phyloP scores from a whole-genome alignment of 2,797 vertebrate species.

The Hozukius guyotensis region DNA sequence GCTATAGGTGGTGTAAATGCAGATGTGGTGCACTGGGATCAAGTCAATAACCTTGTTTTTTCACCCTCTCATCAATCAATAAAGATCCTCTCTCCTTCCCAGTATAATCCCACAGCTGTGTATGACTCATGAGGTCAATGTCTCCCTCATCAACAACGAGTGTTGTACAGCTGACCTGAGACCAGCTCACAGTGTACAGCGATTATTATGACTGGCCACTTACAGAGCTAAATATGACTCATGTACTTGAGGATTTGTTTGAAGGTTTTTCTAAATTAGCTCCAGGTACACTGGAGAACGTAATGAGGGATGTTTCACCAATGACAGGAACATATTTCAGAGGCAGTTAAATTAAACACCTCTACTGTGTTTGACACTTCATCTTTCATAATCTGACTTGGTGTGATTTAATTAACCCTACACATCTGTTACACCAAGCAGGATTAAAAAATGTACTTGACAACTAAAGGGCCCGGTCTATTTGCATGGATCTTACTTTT shows the following conservation, averaged over 20 bases:
- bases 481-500: background rate
- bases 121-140: constrained; percentile 39
- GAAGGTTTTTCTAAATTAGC: background rate
- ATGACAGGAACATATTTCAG: background rate
- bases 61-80: constrained; percentile 23
- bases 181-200: background rate
- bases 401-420: constrained; percentile 7
- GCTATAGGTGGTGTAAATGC: background rate
- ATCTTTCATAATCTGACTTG: background rate
- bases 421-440: background rate
- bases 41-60: constrained; percentile 19
- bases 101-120: background rate
- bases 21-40: background rate
- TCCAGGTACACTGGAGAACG: background rate
- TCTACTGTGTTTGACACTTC: background rate
- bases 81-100: background rate
- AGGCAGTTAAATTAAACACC: background rate
- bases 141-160: background rate
- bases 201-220: background rate
- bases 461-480: background rate
- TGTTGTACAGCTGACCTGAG: constrained; percentile 14
- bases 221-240: background rate
- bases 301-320: background rate
- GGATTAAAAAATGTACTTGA: background rate
- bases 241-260: background rate